Evolutionary conservation across 1,140 invertebrate species (phyloP).

Genomic region (Drosophila gunungcola): DNA sequence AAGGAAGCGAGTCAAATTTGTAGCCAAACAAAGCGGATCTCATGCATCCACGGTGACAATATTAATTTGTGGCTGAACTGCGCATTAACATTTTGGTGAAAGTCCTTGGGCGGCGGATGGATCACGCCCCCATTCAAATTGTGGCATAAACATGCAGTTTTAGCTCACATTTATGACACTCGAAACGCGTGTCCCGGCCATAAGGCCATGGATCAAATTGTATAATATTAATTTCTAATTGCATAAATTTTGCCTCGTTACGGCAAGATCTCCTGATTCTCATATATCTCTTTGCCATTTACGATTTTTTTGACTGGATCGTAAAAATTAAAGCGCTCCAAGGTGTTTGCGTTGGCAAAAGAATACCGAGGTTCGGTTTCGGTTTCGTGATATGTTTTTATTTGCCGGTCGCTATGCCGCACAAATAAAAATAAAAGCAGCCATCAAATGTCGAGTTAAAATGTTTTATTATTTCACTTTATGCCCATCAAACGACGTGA

Average conservation of each 20-base stretch:
- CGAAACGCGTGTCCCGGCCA: slow-evolving; percentile 55
- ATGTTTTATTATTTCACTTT: slow-evolving; percentile 81
- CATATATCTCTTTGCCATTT: slow-evolving; percentile 44
- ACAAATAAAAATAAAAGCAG: slow-evolving; percentile 71
- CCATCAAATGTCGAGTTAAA: slow-evolving; percentile 82
- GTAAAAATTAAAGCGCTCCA: slow-evolving; percentile 78
- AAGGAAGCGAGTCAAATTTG: slow-evolving; percentile 59
- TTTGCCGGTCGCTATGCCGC: slow-evolving; percentile 75
- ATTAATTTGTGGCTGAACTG: slow-evolving; percentile 49
- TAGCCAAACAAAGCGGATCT: slow-evolving; percentile 33
- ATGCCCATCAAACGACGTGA: slow-evolving; percentile 58
- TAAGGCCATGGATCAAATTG: slow-evolving; percentile 67
- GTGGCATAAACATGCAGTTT: slow-evolving; percentile 75
- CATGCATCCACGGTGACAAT: slow-evolving; percentile 29
- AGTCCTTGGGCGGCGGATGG: slow-evolving; percentile 15
- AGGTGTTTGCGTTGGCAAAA: slow-evolving; percentile 54
- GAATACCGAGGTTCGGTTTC: slow-evolving; percentile 6
- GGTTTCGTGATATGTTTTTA: slow-evolving; percentile 67
- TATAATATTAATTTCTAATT: slow-evolving; percentile 85
- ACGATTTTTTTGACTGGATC: slow-evolving; percentile 49
- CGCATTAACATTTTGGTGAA: slow-evolving; percentile 32
- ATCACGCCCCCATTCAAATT: slow-evolving; percentile 71
- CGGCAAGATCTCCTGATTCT: background rate
- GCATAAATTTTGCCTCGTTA: slow-evolving; percentile 78
- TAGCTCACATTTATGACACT: slow-evolving; percentile 62